These are phyloP conservation scores for Saiga tatarica DNA, from an alignment of 2,113 vertebrate species.

Conservation along the genomic window DNA sequence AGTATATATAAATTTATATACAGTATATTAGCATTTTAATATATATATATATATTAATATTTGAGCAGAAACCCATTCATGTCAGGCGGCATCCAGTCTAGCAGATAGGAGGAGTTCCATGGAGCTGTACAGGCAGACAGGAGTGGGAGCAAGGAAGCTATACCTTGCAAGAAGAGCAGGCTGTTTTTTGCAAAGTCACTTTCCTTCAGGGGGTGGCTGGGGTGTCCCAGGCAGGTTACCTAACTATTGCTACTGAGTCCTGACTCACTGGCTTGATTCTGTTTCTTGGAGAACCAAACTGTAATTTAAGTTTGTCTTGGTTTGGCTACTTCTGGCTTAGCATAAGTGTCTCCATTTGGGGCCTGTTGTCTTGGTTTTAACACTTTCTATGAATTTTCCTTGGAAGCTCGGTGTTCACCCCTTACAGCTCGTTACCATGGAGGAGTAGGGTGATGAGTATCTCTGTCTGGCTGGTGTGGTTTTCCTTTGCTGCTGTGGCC, in stretches of 20 bases:
- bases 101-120: fast-evolving
- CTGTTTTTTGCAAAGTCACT: no score
- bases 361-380: background rate
- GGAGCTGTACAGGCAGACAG: no score
- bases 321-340: background rate
- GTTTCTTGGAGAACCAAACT: background rate
- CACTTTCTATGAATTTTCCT: background rate
- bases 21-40: background rate
- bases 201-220: background rate
- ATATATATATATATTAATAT: background rate
- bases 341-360: background rate
- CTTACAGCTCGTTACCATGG: background rate
- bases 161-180: background rate
- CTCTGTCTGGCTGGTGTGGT: background rate
- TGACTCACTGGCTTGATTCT: no score
- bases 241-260: no score
- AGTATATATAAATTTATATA: background rate
- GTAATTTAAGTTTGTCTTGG: background rate
- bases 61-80: background rate
- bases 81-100: no score
- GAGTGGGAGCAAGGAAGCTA: fast-evolving
- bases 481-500: background rate
- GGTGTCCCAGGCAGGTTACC: background rate
- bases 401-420: background rate
- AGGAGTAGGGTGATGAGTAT: background rate